phyloP scores from a whole-genome alignment of 2,113 vertebrate genomes.

The Grantiella picta region DNA sequence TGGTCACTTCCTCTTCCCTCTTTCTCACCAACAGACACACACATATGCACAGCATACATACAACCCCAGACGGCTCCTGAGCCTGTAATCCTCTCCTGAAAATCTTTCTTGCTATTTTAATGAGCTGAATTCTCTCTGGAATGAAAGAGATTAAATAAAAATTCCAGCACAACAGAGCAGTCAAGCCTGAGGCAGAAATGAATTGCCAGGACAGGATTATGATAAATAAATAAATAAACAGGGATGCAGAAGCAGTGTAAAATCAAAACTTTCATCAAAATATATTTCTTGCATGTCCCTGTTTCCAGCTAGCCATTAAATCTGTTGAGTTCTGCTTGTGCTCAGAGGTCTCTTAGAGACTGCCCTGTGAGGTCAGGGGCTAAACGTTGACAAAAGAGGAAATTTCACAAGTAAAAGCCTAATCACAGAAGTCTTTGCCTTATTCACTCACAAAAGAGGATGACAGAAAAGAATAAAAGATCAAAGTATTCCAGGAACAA shows the following conservation, averaged over 20 bases:
- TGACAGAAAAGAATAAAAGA: background rate
- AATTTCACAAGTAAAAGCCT: background rate
- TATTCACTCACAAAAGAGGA: background rate
- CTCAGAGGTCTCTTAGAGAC: background rate
- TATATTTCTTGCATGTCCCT: background rate
- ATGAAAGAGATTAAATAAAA: constrained; percentile 30
- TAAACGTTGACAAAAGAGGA: background rate
- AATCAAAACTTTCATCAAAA: background rate
- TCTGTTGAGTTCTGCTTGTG: background rate
- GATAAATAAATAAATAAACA: background rate
- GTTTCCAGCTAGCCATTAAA: background rate
- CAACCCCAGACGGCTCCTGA: background rate
- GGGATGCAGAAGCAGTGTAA: background rate
- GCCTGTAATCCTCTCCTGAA: background rate
- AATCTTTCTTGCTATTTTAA: background rate
- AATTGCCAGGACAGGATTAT: background rate
- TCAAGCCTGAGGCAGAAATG: background rate
- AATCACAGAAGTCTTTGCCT: background rate
- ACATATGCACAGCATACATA: background rate
- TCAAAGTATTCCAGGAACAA: background rate
- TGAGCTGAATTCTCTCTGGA: constrained; percentile 16
- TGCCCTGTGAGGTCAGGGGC: background rate
- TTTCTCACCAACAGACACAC: constrained; percentile 1
- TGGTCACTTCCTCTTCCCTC: constrained; percentile 14
- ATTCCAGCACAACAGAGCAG: background rate